A percentile compares a stretch with the other conserved stretches of the same genome.
These are phyloP conservation scores for Uloborus plumipes DNA, from an alignment of 2,888 invertebrate genomes.

Conservation along the genomic window DNA sequence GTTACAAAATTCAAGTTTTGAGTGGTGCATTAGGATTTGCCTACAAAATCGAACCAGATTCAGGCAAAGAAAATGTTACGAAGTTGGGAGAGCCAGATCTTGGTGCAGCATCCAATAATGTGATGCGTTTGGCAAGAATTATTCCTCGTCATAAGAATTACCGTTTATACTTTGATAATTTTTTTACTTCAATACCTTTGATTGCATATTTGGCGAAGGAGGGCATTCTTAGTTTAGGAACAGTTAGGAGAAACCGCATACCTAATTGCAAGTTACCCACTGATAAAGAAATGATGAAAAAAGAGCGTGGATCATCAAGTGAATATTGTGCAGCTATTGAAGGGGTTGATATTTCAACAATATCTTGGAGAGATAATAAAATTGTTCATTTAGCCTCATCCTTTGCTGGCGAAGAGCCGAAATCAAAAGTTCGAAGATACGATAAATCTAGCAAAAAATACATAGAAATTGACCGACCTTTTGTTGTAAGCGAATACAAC, in stretches of 20 bases:
- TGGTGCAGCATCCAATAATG: not conserved
- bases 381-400: not conserved
- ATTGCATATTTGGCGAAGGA: not conserved
- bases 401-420: not conserved
- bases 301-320: not conserved
- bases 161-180: slow-evolving; percentile 7
- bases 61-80: slow-evolving; percentile 8
- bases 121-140: not conserved
- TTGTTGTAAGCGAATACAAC: not conserved
- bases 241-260: not conserved
- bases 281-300: not conserved
- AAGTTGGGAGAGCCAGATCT: slow-evolving; percentile 2
- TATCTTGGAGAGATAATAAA: slow-evolving; percentile 9
- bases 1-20: slow-evolving; percentile 29
- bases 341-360: not conserved
- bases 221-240: slow-evolving; percentile 9
- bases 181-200: not conserved
- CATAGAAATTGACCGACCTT: not conserved
- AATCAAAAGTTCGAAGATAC: not conserved
- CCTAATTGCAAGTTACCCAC: not conserved
- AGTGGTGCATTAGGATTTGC: slow-evolving; percentile 36
- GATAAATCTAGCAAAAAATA: not conserved
- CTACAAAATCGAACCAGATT: slow-evolving; percentile 22
- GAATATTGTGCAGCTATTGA: not conserved
- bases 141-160: slow-evolving; percentile 11